Evolutionary conservation across 2,113 vertebrate genomes (phyloP).

Genomic region (Brachypteracias leptosomus): DNA sequence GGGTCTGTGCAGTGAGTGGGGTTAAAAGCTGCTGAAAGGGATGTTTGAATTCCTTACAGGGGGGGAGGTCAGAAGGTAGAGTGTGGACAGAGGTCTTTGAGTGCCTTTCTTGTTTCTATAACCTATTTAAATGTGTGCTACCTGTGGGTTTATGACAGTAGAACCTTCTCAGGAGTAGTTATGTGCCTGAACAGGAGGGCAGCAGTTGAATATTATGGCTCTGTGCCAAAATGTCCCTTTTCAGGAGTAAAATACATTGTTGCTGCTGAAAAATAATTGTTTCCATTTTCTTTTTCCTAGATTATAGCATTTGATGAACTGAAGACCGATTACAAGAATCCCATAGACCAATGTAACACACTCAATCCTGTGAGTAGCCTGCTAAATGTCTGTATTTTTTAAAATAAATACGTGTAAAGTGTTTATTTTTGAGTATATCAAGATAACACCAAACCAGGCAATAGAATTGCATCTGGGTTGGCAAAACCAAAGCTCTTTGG

Average conservation of each 20-base stretch:
- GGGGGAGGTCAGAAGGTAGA: neutral
- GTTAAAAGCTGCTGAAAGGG: neutral
- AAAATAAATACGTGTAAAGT: neutral
- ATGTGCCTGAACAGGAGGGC: too few species aligned
- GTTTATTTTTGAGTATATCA: neutral
- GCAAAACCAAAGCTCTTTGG: neutral
- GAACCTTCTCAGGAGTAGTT: neutral
- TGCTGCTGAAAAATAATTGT: neutral
- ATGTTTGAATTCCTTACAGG: rapidly evolving
- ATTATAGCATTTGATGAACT: conserved; percentile 99
- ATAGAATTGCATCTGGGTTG: neutral
- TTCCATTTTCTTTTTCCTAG: conserved; percentile 70
- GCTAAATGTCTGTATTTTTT: neutral
- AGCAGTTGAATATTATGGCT: neutral
- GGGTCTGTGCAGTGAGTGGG: rapidly evolving
- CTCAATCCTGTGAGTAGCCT: conserved; percentile 93
- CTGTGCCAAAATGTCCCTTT: neutral
- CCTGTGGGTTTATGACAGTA: neutral
- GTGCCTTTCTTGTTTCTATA: neutral
- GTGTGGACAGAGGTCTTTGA: neutral
- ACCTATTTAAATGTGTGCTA: neutral
- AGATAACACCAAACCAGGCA: neutral
- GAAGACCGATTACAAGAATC: conserved; percentile 99
- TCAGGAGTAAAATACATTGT: neutral
- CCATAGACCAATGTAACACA: conserved; percentile 99